phyloP scores from a whole-genome alignment of 2,113 vertebrate species.

The Erpornis zantholeuca region DNA sequence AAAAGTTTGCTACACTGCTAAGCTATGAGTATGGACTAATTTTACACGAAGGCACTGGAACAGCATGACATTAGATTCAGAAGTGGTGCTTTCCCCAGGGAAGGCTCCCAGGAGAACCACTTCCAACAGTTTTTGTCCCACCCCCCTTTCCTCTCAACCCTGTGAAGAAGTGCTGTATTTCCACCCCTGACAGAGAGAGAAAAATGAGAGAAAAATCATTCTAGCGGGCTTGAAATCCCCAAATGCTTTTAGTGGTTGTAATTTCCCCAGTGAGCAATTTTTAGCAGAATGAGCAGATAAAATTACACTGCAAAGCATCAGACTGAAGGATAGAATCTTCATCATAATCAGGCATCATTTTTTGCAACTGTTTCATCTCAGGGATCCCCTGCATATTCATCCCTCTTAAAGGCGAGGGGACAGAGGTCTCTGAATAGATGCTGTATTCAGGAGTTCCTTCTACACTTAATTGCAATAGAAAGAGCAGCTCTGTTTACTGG shows the following conservation, averaged over 20 bases:
- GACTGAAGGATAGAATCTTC: background rate
- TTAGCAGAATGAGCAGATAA: conserved; percentile 28
- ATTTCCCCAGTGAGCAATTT: conserved; percentile 61
- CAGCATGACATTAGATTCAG: background rate
- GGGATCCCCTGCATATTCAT: conserved; percentile 8
- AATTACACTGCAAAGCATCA: conserved; percentile 26
- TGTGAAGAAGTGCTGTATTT: background rate
- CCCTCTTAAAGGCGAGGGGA: background rate
- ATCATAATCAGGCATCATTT: conserved; percentile 14
- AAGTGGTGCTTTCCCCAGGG: background rate
- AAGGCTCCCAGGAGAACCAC: conserved; percentile 8
- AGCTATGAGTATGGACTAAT: background rate
- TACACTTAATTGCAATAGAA: background rate
- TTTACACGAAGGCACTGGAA: background rate
- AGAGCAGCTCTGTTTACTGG: background rate
- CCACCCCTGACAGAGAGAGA: background rate
- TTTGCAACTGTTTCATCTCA: background rate
- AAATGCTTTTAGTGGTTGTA: conserved; percentile 28
- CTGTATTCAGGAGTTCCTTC: background rate
- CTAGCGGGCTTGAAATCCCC: conserved; percentile 26
- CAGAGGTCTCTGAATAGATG: background rate
- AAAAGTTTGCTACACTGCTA: background rate
- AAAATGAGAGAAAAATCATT: conserved; percentile 37
- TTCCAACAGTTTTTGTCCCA: background rate
- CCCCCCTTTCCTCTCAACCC: background rate